Percentiles rank a stretch among this genome's conserved stretches.
Conservation (phyloP, 1,140 invertebrate genomes). For the Dicyema japonicum region DNA sequence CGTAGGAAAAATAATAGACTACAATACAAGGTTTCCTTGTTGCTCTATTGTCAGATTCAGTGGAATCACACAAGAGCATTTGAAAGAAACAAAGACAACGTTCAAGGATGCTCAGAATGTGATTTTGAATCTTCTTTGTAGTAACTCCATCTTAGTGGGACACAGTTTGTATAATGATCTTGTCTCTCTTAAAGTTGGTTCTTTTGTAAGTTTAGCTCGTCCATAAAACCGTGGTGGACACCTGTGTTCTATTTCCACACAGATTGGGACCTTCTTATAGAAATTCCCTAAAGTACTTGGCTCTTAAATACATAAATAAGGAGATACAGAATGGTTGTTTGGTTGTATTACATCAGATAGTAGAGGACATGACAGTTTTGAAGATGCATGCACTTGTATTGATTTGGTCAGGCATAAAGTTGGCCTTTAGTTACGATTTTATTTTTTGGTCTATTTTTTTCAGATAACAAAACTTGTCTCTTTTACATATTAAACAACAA, state of each 20-base stretch:
- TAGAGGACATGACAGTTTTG: no score
- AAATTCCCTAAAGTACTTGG: constrained; percentile 46
- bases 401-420: no score
- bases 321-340: constrained; percentile 71
- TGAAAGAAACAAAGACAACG: constrained; percentile 10
- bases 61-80: constrained; percentile 11
- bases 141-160: constrained; percentile 62
- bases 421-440: no score
- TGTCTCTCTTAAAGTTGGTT: constrained; percentile 39
- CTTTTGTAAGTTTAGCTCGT: constrained; percentile 27
- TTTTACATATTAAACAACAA: no score
- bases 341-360: no score
- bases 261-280: constrained; percentile 60
- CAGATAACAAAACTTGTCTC: no score
- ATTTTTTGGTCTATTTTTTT: no score
- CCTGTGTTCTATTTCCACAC: constrained; percentile 69
- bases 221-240: constrained; percentile 65
- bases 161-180: constrained; percentile 85
- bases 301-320: constrained; percentile 50
- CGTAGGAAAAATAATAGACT: constrained; percentile 38
- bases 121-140: constrained; percentile 47
- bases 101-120: constrained; percentile 45
- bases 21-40: constrained; percentile 19
- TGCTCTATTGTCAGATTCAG: constrained; percentile 18
- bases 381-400: no score